phyloP scores from a whole-genome alignment of 2,888 invertebrate species.

The Oscheius sp. region DNA sequence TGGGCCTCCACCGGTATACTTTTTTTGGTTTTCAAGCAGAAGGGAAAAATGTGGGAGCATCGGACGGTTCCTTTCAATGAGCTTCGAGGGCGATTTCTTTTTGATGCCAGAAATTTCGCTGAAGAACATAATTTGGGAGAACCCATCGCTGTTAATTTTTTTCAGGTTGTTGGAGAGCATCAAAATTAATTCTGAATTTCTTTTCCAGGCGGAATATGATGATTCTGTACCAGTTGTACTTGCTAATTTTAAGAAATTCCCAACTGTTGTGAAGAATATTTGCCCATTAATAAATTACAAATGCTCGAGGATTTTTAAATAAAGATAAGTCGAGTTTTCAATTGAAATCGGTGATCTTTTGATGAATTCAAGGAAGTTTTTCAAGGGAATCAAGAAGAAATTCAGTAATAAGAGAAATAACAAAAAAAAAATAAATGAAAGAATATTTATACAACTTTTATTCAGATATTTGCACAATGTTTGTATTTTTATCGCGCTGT shows the following conservation, averaged over 20 bases:
- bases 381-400: too few relatives aligned
- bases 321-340: too few relatives aligned
- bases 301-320: not conserved
- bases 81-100: conserved; percentile 76
- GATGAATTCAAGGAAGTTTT: too few relatives aligned
- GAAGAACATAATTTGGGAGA: conserved; percentile 82
- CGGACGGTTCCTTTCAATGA: not conserved
- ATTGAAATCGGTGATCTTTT: too few relatives aligned
- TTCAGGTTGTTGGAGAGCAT: conserved; percentile 5
- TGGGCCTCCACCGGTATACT: conserved; percentile 83
- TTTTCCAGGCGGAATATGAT: conserved; percentile 83
- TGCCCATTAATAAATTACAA: not conserved
- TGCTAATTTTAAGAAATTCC: conserved; percentile 40
- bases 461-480: too few relatives aligned
- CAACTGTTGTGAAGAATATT: not conserved
- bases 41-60: not conserved
- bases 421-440: too few relatives aligned
- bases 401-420: too few relatives aligned
- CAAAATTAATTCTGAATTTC: not conserved
- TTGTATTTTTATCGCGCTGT: too few relatives aligned
- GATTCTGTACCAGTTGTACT: conserved; percentile 88
- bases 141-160: conserved; percentile 88
- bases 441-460: too few relatives aligned
- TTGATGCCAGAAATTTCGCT: conserved; percentile 83
- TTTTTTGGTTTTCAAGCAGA: conserved; percentile 79